Evolutionary conservation across 2,797 vertebrate species (phyloP).

Genomic region (Sebastes miniatus): DNA sequence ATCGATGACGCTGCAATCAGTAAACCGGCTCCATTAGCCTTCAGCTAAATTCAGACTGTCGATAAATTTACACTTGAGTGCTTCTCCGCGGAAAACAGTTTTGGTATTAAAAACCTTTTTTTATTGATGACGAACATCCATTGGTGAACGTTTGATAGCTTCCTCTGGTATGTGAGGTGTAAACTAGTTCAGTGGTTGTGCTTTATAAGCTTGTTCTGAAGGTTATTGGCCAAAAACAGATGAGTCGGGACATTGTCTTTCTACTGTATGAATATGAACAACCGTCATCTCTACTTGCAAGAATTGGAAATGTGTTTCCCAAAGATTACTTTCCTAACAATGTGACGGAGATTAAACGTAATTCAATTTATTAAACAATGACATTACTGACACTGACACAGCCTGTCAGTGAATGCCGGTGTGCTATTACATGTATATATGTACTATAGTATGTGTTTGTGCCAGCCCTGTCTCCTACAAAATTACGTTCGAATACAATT

Average conservation of each 20-base stretch:
- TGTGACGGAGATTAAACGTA: neutral
- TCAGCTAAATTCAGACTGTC: slow-evolving; percentile 42
- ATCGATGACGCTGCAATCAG: neutral
- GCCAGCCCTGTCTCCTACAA: neutral
- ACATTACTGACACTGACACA: neutral
- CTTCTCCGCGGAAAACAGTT: neutral
- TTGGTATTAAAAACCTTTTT: neutral
- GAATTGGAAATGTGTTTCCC: neutral
- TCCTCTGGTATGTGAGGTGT: neutral
- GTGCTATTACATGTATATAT: neutral
- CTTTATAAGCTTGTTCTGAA: neutral
- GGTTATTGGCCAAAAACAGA: neutral
- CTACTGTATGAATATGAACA: neutral
- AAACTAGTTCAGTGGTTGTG: neutral
- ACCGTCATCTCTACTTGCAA: neutral
- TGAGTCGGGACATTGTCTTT: neutral
- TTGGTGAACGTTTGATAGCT: neutral
- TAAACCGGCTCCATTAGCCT: slow-evolving; percentile 31
- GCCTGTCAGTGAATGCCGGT: neutral
- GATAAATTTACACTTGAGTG: neutral
- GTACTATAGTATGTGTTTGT: neutral
- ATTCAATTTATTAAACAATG: neutral
- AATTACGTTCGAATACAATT: neutral
- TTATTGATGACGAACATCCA: neutral
- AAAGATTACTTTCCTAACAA: neutral